phyloP scores from a whole-genome alignment of 1,140 invertebrate species.

The Drosophila willistoni region DNA sequence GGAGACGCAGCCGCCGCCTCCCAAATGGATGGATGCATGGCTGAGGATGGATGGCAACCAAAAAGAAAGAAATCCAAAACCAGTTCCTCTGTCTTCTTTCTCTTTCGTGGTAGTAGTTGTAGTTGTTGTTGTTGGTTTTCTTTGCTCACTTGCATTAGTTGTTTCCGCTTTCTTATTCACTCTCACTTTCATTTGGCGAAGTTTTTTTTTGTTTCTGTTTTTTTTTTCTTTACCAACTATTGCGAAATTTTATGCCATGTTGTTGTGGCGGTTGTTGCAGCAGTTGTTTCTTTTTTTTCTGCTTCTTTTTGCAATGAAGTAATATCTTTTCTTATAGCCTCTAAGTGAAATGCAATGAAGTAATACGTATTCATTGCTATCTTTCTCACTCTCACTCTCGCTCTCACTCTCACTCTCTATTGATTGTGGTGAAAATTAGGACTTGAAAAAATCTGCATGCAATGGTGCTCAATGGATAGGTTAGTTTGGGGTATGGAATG shows the following conservation, averaged over 20 bases:
- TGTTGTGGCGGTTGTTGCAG: slow-evolving; percentile 35
- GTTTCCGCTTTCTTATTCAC: slow-evolving; percentile 83
- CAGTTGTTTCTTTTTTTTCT: slow-evolving; percentile 37
- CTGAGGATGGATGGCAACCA: background rate
- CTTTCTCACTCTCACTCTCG: background rate
- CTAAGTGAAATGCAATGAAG: slow-evolving; percentile 61
- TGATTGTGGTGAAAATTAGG: slow-evolving; percentile 60
- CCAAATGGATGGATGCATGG: background rate
- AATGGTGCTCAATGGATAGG: background rate
- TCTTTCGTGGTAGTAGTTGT: background rate
- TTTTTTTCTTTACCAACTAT: slow-evolving; percentile 54
- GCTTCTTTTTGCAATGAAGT: slow-evolving; percentile 78
- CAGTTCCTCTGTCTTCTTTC: slow-evolving; percentile 47
- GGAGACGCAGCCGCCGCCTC: background rate
- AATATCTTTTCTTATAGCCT: slow-evolving; percentile 71
- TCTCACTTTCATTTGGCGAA: slow-evolving; percentile 82
- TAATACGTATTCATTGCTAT: slow-evolving; percentile 4
- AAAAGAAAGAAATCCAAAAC: slow-evolving; percentile 59
- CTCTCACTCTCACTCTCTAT: slow-evolving; percentile 21
- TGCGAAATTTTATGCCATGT: slow-evolving; percentile 66
- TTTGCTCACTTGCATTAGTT: slow-evolving; percentile 70
- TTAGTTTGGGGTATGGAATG: background rate
- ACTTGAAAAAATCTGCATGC: slow-evolving; percentile 68
- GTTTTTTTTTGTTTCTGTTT: slow-evolving; percentile 31
- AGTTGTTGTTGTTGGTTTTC: slow-evolving; percentile 42